Conservation (phyloP, 1,140 invertebrate species). For the Solenopsis fugax region DNA sequence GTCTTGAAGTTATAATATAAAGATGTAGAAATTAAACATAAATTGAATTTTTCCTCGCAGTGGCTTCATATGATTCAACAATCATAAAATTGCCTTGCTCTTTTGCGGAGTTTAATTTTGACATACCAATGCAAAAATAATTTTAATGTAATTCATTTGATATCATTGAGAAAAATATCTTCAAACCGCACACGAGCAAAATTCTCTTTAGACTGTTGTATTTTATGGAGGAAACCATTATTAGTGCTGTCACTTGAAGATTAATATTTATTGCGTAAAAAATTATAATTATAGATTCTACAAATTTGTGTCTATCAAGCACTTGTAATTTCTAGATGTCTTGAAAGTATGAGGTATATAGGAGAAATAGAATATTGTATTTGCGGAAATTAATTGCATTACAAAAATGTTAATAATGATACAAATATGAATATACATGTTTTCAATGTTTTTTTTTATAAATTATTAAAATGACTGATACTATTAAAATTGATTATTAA, state of each 20-base stretch:
- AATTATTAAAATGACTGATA: slow-evolving; percentile 11
- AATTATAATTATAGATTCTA: slow-evolving; percentile 16
- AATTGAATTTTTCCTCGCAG: background rate
- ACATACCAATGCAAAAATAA: background rate
- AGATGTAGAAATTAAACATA: slow-evolving; percentile 17
- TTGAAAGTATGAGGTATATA: slow-evolving; percentile 8
- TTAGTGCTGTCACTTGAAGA: slow-evolving; percentile 14
- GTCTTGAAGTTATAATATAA: slow-evolving; percentile 4
- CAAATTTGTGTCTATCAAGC: slow-evolving; percentile 7
- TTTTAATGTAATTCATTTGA: background rate
- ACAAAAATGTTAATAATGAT: slow-evolving; percentile 3
- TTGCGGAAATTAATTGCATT: background rate
- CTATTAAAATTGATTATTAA: slow-evolving; percentile 12
- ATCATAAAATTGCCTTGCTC: background rate
- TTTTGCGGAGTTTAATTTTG: background rate
- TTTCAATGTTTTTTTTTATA: background rate
- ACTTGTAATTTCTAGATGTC: slow-evolving; percentile 26
- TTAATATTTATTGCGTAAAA: slow-evolving; percentile 28
- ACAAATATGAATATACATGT: background rate
- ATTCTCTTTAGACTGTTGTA: slow-evolving; percentile 9
- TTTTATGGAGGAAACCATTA: background rate
- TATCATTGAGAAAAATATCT: background rate
- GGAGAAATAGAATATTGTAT: slow-evolving; percentile 3
- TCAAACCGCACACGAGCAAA: background rate
- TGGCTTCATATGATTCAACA: background rate